Evolutionary conservation across 1,140 invertebrate genomes (phyloP).

Genomic region (Drosophila kurseongensis): DNA sequence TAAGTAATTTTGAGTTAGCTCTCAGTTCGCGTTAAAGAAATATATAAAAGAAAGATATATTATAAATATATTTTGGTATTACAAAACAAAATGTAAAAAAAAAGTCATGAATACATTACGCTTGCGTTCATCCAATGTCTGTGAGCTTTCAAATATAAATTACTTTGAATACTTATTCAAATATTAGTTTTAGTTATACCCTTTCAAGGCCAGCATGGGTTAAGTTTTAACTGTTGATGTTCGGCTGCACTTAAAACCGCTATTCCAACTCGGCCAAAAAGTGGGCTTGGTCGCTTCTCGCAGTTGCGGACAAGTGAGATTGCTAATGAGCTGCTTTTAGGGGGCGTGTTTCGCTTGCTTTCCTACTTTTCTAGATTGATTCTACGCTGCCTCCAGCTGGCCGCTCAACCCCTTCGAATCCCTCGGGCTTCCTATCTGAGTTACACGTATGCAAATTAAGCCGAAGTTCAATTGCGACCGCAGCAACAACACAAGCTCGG

Average conservation of each 20-base stretch:
- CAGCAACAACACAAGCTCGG: constrained; percentile 19
- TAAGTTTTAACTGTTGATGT: constrained; percentile 21
- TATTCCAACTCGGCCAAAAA: constrained; percentile 19
- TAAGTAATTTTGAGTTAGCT: no score
- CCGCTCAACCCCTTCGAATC: not conserved
- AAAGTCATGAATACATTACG: no score
- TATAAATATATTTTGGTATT: no score
- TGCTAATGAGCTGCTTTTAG: constrained; percentile 56
- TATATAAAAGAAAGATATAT: no score
- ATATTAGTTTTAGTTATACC: no score
- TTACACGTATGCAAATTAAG: constrained; percentile 61
- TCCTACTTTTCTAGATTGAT: constrained; percentile 33
- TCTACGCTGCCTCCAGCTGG: constrained; percentile 9
- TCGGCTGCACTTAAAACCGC: constrained; percentile 24
- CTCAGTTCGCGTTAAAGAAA: no score
- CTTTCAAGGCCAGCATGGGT: constrained; percentile 16
- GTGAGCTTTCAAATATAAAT: no score
- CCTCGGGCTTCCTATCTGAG: not conserved
- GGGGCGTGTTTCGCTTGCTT: constrained; percentile 39
- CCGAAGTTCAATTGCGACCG: constrained; percentile 58
- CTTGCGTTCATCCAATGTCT: no score
- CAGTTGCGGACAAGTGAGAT: constrained; percentile 19
- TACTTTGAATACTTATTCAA: no score
- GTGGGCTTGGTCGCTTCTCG: constrained; percentile 35
- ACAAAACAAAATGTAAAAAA: no score